Conservation (phyloP, 2,113 vertebrate species). For the Turnix velox region DNA sequence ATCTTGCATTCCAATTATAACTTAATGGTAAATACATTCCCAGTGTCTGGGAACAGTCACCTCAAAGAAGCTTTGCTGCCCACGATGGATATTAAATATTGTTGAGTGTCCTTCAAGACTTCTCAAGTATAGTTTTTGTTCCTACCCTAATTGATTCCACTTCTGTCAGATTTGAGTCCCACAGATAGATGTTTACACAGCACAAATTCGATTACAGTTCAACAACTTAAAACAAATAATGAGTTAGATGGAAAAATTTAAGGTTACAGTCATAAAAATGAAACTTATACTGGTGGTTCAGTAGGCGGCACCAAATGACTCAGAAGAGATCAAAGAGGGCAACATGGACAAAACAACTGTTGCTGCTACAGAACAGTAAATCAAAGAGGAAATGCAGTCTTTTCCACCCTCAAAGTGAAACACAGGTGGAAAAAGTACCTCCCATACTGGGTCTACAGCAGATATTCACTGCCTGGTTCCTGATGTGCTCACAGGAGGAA, state of each 20-base stretch:
- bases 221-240: slow-evolving; percentile 36
- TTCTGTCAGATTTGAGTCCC: slow-evolving; percentile 36
- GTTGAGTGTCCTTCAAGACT: slow-evolving; percentile 61
- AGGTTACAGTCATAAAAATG: background rate
- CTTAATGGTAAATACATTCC: slow-evolving; percentile 69
- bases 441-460: background rate
- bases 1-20: slow-evolving; percentile 69
- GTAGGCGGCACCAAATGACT: background rate
- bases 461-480: background rate
- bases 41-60: slow-evolving; percentile 52
- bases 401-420: background rate
- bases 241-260: background rate
- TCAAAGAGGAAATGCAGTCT: background rate
- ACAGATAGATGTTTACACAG: slow-evolving; percentile 44
- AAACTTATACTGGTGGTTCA: slow-evolving; percentile 1
- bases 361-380: background rate
- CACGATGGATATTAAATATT: slow-evolving; percentile 68
- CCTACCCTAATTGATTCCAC: slow-evolving; percentile 66
- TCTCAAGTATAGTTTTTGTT: slow-evolving; percentile 57
- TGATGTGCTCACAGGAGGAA: background rate
- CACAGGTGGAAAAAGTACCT: background rate
- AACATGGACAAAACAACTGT: background rate
- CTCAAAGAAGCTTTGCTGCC: slow-evolving; percentile 60
- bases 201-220: slow-evolving; percentile 12
- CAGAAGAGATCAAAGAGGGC: background rate